These are phyloP conservation scores for Lepidostoma basale DNA, from an alignment of 1,140 invertebrate genomes.

Conservation along the genomic window DNA sequence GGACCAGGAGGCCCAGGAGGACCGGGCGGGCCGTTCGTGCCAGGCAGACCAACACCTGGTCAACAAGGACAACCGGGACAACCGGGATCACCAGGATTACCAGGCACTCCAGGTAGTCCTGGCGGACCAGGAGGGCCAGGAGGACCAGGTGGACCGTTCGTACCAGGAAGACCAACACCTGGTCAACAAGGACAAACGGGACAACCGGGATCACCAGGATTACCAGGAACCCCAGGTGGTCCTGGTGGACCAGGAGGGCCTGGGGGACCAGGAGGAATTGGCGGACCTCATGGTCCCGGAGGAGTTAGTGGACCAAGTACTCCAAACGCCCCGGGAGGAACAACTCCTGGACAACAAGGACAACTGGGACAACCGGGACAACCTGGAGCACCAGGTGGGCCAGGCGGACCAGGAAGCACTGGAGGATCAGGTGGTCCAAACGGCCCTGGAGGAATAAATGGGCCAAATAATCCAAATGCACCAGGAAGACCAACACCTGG, in stretches of 20 bases:
- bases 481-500: slow-evolving; percentile 17
- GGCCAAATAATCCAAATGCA: slow-evolving; percentile 7
- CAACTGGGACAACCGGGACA: too few relatives aligned
- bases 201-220: too few relatives aligned
- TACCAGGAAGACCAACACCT: too few relatives aligned
- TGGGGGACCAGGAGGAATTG: slow-evolving; percentile 41
- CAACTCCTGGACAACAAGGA: not conserved
- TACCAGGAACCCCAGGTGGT: slow-evolving; percentile 26
- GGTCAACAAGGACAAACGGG: too few relatives aligned
- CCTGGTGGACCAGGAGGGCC: slow-evolving; percentile 34
- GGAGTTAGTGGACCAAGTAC: slow-evolving; percentile 32
- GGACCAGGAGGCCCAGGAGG: slow-evolving; percentile 24
- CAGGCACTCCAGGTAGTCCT: slow-evolving; percentile 28
- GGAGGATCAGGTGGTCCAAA: slow-evolving; percentile 38
- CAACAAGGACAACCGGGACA: slow-evolving; percentile 12
- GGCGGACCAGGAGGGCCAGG: too few relatives aligned
- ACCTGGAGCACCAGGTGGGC: too few relatives aligned
- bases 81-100: slow-evolving; percentile 27
- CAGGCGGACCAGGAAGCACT: slow-evolving; percentile 42
- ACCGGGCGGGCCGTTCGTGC: too few relatives aligned
- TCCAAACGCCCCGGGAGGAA: slow-evolving; percentile 34
- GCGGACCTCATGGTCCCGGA: slow-evolving; percentile 33
- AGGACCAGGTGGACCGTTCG: too few relatives aligned
- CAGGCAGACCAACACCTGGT: too few relatives aligned
- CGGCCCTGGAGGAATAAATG: slow-evolving; percentile 43